These are phyloP conservation scores for Strigamia transsilvanica DNA, from an alignment of 2,888 invertebrate genomes.

Conservation along the genomic window DNA sequence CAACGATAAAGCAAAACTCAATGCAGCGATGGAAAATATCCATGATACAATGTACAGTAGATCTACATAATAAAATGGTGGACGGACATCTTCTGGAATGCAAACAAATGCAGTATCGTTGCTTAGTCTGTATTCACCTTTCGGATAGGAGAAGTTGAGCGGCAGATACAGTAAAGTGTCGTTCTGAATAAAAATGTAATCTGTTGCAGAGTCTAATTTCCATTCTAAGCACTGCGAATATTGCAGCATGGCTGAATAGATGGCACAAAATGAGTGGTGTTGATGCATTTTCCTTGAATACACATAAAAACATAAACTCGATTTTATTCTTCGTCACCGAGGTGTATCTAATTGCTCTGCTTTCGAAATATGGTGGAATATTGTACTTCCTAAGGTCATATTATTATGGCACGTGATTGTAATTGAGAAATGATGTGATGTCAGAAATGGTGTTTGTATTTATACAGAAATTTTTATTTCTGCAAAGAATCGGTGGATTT, in stretches of 20 bases:
- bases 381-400: not conserved
- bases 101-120: not conserved
- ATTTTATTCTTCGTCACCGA: not conserved
- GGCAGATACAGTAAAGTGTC: not conserved
- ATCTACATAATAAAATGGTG: conserved; percentile 13
- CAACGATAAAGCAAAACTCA: not conserved
- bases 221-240: not conserved
- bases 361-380: not conserved
- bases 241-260: not conserved
- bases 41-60: not conserved
- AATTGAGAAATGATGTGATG: too few species aligned
- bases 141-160: not conserved
- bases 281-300: too few species aligned
- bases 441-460: too few species aligned
- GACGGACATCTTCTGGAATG: conserved; percentile 3
- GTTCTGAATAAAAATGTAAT: not conserved
- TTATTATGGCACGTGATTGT: not conserved
- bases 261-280: too few species aligned
- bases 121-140: not conserved
- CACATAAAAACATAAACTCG: not conserved
- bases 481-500: too few species aligned
- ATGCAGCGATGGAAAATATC: not conserved
- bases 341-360: not conserved
- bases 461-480: too few species aligned
- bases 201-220: not conserved